Conservation (phyloP, 2,113 vertebrate species). For the Herpetotheres cachinnans region DNA sequence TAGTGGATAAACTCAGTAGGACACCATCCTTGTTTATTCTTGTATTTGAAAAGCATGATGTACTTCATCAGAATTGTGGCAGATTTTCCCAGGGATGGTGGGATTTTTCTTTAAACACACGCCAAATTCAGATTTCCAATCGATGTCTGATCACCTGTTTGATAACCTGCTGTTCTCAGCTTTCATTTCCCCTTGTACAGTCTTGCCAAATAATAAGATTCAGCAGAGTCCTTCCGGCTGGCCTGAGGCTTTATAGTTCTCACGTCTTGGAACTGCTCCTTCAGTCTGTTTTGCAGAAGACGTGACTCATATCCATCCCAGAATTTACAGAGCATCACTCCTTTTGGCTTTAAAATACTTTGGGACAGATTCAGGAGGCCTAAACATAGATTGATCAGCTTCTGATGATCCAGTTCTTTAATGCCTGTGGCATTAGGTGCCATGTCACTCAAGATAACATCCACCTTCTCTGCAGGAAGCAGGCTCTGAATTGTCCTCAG, state of each 20-base stretch:
- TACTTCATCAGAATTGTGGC: fast-evolving
- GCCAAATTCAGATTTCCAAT: neutral
- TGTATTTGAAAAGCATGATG: neutral
- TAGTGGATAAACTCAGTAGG: neutral
- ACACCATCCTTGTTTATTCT: neutral
- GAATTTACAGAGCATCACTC: conserved; percentile 87
- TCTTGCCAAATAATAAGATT: conserved; percentile 85
- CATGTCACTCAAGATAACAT: conserved; percentile 93
- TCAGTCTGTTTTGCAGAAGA: conserved; percentile 77
- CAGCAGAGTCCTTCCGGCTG: conserved; percentile 89
- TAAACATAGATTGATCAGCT: conserved; percentile 79
- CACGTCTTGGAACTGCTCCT: conserved; percentile 73
- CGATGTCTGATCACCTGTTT: neutral
- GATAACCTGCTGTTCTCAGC: neutral
- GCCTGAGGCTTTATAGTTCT: conserved; percentile 85
- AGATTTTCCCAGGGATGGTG: neutral
- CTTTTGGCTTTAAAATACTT: conserved; percentile 75
- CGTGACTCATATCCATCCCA: conserved; percentile 84
- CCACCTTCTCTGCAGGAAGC: conserved; percentile 79
- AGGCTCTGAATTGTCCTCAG: conserved; percentile 71
- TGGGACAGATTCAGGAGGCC: conserved; percentile 78
- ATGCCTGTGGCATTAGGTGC: conserved; percentile 92
- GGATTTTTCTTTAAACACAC: neutral
- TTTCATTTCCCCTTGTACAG: conserved; percentile 55
- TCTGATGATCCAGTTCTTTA: conserved; percentile 88